These are phyloP conservation scores for Sphinx pinastri DNA, from an alignment of 2,888 invertebrate genomes.

Conservation along the genomic window DNA sequence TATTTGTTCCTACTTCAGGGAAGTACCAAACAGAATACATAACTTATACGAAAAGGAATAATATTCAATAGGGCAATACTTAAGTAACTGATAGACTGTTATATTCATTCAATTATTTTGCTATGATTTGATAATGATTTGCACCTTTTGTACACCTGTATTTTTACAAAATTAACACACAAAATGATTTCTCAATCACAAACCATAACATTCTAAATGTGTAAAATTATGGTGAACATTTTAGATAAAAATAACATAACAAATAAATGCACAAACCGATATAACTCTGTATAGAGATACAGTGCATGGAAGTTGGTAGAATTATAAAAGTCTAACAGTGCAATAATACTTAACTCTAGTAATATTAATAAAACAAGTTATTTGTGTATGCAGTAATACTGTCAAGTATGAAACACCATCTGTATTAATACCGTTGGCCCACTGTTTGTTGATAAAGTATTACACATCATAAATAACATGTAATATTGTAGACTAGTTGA, in stretches of 20 bases:
- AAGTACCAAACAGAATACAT: slow-evolving; percentile 28
- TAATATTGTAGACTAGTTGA: not conserved
- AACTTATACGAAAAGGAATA: slow-evolving; percentile 29
- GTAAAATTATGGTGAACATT: not conserved
- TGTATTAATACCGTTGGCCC: not conserved
- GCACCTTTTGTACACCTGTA: not conserved
- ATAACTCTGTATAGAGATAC: not conserved
- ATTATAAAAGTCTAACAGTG: slow-evolving; percentile 23
- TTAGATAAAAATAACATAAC: not conserved
- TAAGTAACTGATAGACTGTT: slow-evolving; percentile 30
- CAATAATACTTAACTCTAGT: slow-evolving; percentile 31
- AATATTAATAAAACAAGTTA: not conserved
- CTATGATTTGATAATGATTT: not conserved
- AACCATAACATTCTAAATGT: not conserved
- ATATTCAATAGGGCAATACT: not conserved
- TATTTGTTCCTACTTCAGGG: slow-evolving; percentile 17
- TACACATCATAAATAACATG: not conserved
- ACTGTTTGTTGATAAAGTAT: not conserved
- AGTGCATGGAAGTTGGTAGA: slow-evolving; percentile 8
- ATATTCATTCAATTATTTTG: slow-evolving; percentile 30
- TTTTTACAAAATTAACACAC: too few species aligned
- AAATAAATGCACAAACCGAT: slow-evolving; percentile 6
- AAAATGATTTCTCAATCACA: not conserved
- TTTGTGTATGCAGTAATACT: not conserved
- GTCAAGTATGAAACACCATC: not conserved